phyloP scores from a whole-genome alignment of 2,797 vertebrate species.

The Danio jaintianensis region DNA sequence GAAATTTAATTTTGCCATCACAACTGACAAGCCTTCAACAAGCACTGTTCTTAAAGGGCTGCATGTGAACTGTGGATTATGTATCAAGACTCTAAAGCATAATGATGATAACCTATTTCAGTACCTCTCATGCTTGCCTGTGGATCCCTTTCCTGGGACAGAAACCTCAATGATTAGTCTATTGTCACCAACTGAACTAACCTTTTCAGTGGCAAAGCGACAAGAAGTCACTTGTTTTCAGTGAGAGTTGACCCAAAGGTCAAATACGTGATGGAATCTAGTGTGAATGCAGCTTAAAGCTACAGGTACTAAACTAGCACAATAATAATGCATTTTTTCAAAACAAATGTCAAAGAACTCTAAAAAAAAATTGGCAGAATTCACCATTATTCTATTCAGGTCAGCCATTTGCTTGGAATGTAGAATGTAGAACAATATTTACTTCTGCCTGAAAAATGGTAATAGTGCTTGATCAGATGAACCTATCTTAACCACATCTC shows the following conservation, averaged over 20 bases:
- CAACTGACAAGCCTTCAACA: neutral
- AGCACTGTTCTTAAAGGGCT: neutral
- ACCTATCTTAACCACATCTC: neutral
- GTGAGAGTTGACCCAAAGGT: conserved; percentile 2
- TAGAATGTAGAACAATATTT: neutral
- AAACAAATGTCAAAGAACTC: neutral
- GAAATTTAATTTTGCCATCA: neutral
- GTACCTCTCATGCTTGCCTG: neutral
- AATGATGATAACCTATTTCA: conserved; percentile 8
- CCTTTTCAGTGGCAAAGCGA: neutral
- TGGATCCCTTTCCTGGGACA: neutral
- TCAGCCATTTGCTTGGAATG: neutral
- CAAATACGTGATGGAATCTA: neutral
- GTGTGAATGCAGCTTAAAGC: conserved; percentile 10
- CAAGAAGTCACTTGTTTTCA: conserved; percentile 10
- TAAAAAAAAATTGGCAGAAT: neutral
- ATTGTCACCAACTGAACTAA: conserved; percentile 8
- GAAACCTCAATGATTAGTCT: neutral
- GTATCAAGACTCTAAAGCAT: neutral
- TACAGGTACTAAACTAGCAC: neutral
- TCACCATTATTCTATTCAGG: neutral
- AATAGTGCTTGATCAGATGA: neutral
- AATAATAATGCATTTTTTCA: neutral
- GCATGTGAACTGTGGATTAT: neutral
- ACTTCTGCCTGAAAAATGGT: neutral